Percentiles rank a stretch among this genome's conserved stretches.
Evolutionary conservation across 2,113 vertebrate genomes (phyloP).

Genomic region (Ranitomeya variabilis): DNA sequence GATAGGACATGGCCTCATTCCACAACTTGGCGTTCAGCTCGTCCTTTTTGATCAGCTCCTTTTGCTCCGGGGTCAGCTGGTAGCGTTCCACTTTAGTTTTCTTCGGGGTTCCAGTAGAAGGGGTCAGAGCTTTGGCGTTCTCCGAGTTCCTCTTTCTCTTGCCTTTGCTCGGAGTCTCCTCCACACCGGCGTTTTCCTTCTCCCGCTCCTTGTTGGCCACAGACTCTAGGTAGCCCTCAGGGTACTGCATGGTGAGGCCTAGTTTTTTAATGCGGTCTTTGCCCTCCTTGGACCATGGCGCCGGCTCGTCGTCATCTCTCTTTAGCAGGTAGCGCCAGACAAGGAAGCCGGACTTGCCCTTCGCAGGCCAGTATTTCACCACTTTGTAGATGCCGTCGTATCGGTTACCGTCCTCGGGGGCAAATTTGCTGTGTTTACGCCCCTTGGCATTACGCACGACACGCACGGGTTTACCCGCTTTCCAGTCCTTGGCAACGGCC

Average conservation of each 20-base stretch:
- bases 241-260: conserved; percentile 95
- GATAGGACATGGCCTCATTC: conserved; percentile 85
- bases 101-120: background rate
- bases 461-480: conserved; percentile 87
- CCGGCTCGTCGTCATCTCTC: conserved; percentile 89
- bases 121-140: background rate
- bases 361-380: conserved; percentile 95
- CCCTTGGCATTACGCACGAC: conserved; percentile 92
- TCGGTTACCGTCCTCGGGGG: conserved; percentile 88
- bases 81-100: conserved; percentile 68
- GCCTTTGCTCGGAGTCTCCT: conserved; percentile 74
- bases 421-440: conserved; percentile 92
- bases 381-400: conserved; percentile 98
- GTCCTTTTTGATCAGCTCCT: conserved; percentile 83
- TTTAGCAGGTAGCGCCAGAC: conserved; percentile 94
- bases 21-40: conserved; percentile 89
- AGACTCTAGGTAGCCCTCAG: conserved; percentile 91
- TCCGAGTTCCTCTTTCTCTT: conserved; percentile 75
- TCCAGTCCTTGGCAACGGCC: conserved; percentile 90
- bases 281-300: conserved; percentile 93
- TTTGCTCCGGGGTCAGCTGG: conserved; percentile 77
- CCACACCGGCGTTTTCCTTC: conserved; percentile 77
- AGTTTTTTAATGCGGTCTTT: conserved; percentile 92
- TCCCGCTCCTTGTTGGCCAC: conserved; percentile 85
- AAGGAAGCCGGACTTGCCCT: conserved; percentile 93